Base-by-base conservation (phyloP, 2,797 vertebrate genomes). In the Gymnocypris eckloni region DNA sequence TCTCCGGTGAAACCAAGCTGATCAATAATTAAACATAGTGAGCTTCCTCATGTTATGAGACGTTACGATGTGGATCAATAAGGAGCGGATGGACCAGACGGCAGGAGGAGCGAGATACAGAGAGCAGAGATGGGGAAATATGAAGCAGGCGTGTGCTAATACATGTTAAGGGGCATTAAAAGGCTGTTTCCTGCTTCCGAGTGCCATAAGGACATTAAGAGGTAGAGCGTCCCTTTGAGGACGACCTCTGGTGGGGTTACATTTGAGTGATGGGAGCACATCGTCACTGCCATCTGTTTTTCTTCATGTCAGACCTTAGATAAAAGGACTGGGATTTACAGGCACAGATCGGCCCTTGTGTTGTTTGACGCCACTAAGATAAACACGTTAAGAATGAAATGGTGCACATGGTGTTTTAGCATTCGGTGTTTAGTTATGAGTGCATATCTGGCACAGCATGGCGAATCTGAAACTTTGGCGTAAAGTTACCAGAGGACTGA, bases 121-220 rank as follows among this genome's bases (percentile, higher is more conserved):
- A 70, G 25, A 86, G 66, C 18, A 41, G 81, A 82, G 79, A 76
- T 28, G 12, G 28, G 86, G 86, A 88, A 87, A 89, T 87, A 84
- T 86, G 84, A 88, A 85, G 81, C 48, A 86, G 73, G 70, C 82
- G 54, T 89, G 83, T 85, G 83, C 72, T 86, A 81, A 86, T 73
- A 59, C 54, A 81, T 52, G 86, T 84, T 81, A 85, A 69, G 59
- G 61, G 43, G 77, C 81, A 86, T 87, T 89, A 89, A 89, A 86
- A 86, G 85, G 69, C 89, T 82, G 81, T 86, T 90, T 89, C 86
- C 86, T 88, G 87, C 73, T 87, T 87, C 90, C 79, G 70, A 90
- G 89, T 79, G 83, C 83, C 87, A 89, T 89, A 86, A 90, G 82
- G 85, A 90, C 86, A 90, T 89, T 86, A 89, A 54, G 78, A 82